Evolutionary conservation across 2,888 invertebrate genomes (phyloP).

Genomic region (Camptogramma bilineatum): DNA sequence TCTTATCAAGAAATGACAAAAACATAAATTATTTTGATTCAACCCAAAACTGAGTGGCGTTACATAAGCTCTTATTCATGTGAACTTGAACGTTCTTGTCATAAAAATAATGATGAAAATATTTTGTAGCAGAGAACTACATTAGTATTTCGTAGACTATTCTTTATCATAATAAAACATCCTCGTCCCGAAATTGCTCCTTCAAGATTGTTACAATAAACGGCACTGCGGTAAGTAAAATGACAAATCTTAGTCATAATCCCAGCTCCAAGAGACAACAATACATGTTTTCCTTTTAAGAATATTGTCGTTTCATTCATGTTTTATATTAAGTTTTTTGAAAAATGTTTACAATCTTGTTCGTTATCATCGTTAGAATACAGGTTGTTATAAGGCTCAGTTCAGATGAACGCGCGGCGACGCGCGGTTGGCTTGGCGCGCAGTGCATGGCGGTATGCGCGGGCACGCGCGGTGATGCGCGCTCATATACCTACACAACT

Average conservation of each 20-base stretch:
- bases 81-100: not conserved
- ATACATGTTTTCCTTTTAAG: slow-evolving; percentile 50
- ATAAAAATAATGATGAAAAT: not conserved
- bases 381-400: no score
- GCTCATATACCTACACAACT: no score
- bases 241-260: slow-evolving; percentile 51
- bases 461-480: no score
- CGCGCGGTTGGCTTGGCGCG: no score
- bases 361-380: not conserved
- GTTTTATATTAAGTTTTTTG: slow-evolving; percentile 21
- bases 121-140: not conserved
- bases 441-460: no score
- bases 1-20: no score
- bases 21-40: no score
- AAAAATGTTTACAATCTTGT: not conserved
- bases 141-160: not conserved
- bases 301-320: slow-evolving; percentile 49
- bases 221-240: slow-evolving; percentile 13
- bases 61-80: not conserved
- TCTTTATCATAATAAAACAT: not conserved
- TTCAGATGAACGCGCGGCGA: no score
- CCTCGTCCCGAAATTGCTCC: not conserved
- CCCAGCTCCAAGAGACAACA: slow-evolving; percentile 40
- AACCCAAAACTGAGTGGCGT: no score
- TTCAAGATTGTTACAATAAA: slow-evolving; percentile 5